These are phyloP conservation scores for Cavia porcellus DNA, from an alignment of 2,113 vertebrate genomes.

Conservation along the genomic window DNA sequence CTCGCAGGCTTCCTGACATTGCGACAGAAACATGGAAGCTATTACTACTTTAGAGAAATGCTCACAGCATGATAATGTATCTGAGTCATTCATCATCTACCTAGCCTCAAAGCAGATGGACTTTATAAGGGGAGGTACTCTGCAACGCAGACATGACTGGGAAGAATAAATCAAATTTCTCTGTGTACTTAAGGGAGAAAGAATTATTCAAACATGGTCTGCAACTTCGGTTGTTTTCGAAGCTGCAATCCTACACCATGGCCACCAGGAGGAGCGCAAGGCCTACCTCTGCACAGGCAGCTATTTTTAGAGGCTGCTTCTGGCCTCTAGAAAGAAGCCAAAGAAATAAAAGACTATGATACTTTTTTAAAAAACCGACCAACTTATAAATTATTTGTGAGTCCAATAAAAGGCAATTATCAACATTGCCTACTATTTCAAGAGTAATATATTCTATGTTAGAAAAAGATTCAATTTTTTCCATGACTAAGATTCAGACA, in stretches of 20 bases:
- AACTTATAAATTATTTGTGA: slow-evolving; percentile 76
- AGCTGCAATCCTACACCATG: rapidly evolving
- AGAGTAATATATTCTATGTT: slow-evolving; percentile 81
- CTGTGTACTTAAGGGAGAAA: slow-evolving; percentile 73
- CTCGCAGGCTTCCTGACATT: slow-evolving; percentile 38
- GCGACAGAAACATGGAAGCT: slow-evolving; percentile 7
- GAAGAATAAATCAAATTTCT: slow-evolving; percentile 81
- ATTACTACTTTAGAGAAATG: slow-evolving; percentile 36
- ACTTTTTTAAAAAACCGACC: not conserved
- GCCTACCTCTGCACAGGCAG: not conserved
- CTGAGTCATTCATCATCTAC: slow-evolving; percentile 70
- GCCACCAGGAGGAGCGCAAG: slow-evolving; percentile 75
- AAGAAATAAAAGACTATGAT: slow-evolving; percentile 73
- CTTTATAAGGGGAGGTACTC: slow-evolving; percentile 70
- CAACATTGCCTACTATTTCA: slow-evolving; percentile 83
- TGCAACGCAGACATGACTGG: slow-evolving; percentile 42
- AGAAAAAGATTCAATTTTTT: slow-evolving; percentile 81
- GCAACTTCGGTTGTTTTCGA: not conserved
- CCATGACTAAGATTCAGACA: slow-evolving; percentile 38
- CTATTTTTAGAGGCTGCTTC: slow-evolving; percentile 66
- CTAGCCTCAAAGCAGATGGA: slow-evolving; percentile 69
- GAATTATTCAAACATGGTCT: slow-evolving; percentile 70
- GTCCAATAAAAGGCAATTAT: slow-evolving; percentile 78
- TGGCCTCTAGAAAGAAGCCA: slow-evolving; percentile 66
- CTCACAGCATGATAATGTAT: slow-evolving; percentile 47